Evolutionary conservation across 2,888 invertebrate species (phyloP).

Genomic region (Mythimna pallens): DNA sequence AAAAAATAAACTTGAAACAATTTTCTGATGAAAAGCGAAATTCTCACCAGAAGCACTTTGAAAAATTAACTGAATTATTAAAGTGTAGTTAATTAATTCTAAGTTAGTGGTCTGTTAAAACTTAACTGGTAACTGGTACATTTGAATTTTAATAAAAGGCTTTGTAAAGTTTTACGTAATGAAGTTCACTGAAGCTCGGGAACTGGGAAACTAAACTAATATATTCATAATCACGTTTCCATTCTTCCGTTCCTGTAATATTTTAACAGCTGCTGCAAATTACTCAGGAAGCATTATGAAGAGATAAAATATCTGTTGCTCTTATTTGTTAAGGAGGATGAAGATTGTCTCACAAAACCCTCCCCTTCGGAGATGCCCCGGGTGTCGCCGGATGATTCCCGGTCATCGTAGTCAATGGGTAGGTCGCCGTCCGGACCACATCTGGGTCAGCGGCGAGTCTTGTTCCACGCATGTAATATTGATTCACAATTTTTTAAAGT

Average conservation of each 20-base stretch:
- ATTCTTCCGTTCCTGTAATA: constrained; percentile 46
- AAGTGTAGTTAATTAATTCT: constrained; percentile 39
- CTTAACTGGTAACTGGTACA: constrained; percentile 46
- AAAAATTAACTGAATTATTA: constrained; percentile 19
- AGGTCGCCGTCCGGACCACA: background rate
- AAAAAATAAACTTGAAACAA: background rate
- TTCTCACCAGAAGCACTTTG: background rate
- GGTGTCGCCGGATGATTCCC: too few relatives aligned
- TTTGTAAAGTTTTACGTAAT: constrained; percentile 57
- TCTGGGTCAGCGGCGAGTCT: too few relatives aligned
- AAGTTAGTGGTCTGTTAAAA: constrained; percentile 50
- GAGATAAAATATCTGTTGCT: constrained; percentile 18
- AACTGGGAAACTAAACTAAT: constrained; percentile 68
- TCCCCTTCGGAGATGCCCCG: too few relatives aligned
- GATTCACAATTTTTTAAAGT: too few relatives aligned
- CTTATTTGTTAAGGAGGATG: background rate
- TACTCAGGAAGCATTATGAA: constrained; percentile 12
- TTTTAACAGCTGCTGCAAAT: constrained; percentile 46
- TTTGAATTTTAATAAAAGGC: constrained; percentile 61
- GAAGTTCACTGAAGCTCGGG: constrained; percentile 38
- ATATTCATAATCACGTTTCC: constrained; percentile 81
- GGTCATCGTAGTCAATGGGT: background rate
- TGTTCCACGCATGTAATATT: too few relatives aligned
- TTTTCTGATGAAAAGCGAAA: constrained; percentile 11
- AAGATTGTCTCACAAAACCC: too few relatives aligned